Evolutionary conservation across 2,113 vertebrate species (phyloP).

Genomic region (Tonatia bakeri): DNA sequence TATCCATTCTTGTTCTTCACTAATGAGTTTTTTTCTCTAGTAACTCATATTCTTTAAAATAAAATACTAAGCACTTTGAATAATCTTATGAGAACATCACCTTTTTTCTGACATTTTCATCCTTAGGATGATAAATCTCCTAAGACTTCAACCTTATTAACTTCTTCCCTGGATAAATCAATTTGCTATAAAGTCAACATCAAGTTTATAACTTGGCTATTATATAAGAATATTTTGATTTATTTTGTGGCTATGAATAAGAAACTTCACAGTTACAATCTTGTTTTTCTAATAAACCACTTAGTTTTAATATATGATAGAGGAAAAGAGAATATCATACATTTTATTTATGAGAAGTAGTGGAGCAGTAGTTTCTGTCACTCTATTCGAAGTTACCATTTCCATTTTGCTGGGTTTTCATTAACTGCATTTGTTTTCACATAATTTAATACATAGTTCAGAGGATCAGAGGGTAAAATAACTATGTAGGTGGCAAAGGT

Average conservation of each 20-base stretch:
- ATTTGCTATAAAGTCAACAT: neutral
- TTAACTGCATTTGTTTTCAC: neutral
- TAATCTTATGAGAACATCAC: neutral
- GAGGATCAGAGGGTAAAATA: neutral
- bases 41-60: neutral
- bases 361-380: neutral
- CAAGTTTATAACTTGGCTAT: neutral
- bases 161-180: neutral
- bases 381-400: neutral
- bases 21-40: neutral
- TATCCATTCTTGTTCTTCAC: neutral
- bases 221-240: neutral
- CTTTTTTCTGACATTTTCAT: neutral
- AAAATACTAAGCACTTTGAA: neutral
- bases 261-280: neutral
- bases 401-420: neutral
- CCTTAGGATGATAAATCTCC: neutral
- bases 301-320: neutral
- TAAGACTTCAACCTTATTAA: neutral
- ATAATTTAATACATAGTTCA: neutral
- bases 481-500: neutral
- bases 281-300: neutral
- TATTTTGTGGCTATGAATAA: neutral
- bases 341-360: neutral
- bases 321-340: neutral